Conservation (phyloP, 2,888 invertebrate genomes). For the Cataglyphis cursor region DNA sequence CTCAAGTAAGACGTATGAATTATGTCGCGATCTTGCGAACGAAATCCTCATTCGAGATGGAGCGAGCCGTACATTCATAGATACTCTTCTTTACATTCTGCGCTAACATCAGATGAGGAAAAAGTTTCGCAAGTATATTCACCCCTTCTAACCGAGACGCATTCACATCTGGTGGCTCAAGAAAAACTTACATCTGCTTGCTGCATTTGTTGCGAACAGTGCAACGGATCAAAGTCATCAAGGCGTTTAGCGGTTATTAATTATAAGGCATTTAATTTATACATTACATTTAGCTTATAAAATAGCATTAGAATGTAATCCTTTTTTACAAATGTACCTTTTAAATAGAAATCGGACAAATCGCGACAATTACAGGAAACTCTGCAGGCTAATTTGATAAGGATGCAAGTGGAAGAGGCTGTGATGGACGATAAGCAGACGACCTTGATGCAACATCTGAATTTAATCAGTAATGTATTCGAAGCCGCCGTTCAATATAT, state of each 20-base stretch:
- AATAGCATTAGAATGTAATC: neutral
- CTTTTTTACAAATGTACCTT: neutral
- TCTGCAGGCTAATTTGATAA: constrained; percentile 70
- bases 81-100: neutral
- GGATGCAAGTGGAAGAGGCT: constrained; percentile 74
- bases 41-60: constrained; percentile 66
- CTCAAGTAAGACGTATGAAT: neutral
- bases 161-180: neutral
- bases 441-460: constrained; percentile 70
- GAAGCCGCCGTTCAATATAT: constrained; percentile 73
- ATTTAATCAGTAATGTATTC: constrained; percentile 66
- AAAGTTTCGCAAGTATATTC: constrained; percentile 64
- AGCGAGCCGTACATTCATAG: constrained; percentile 61
- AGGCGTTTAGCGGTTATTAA: constrained; percentile 32
- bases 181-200: constrained; percentile 12
- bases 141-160: constrained; percentile 45
- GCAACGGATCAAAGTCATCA: constrained; percentile 51
- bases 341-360: constrained; percentile 42
- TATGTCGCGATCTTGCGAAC: constrained; percentile 69
- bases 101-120: constrained; percentile 56
- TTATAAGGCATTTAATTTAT: constrained; percentile 47
- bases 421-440: constrained; percentile 71
- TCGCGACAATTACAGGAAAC: constrained; percentile 53
- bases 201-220: constrained; percentile 60
- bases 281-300: neutral